Evolutionary conservation across 2,113 vertebrate genomes (phyloP), one percentile per base, ranked within the genome.

Genomic region (Toxotes jaculatrix): DNA sequence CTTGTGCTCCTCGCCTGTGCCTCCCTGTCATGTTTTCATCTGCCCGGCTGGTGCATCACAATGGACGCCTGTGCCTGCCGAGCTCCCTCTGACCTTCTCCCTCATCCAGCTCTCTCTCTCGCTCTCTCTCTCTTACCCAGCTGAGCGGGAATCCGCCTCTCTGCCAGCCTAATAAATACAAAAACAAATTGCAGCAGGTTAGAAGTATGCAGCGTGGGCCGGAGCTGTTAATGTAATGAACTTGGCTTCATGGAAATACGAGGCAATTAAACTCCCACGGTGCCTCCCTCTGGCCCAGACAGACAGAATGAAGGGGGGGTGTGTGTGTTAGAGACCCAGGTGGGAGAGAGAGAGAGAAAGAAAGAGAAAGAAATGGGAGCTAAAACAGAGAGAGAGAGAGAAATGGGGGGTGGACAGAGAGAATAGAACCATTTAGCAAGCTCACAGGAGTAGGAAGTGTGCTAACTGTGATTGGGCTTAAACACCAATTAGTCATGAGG

Each of bases 201-300:
- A 76, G 89, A 95, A 94, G 90, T 91, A 95, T 95, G 94, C 86
- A 74, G 91, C 81, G 94, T 95, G 90, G 95, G 95, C 88, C 12
- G 64, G 76, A 91, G 91, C 91, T 92, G 90, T 91, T 94, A 93
- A 84, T 83, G 91, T 93, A 94, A 95, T 94, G 89, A 94, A 92
- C 89, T 91, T 87, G 88, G 90, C 89, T 92, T 90, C 88, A 84
- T 93, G 91, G 93, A 95, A 94, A 94, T 85, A 91, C 82, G 57
- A 94, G 88, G 93, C 92, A 95, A 95, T 95, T 95, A 94, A 93
- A 95, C 95, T 95, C 95, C 95, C 91, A 95, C 92, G 56, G 91
- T 90, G 90, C 87, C 86, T 84, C 91, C 88, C 90, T 87, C 80
- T 73, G 83, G 85, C 74, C 84, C 80, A 93, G 93, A 93, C 89